phyloP scores from a whole-genome alignment of 2,113 vertebrate genomes.

The Orientallactaga bullata region DNA sequence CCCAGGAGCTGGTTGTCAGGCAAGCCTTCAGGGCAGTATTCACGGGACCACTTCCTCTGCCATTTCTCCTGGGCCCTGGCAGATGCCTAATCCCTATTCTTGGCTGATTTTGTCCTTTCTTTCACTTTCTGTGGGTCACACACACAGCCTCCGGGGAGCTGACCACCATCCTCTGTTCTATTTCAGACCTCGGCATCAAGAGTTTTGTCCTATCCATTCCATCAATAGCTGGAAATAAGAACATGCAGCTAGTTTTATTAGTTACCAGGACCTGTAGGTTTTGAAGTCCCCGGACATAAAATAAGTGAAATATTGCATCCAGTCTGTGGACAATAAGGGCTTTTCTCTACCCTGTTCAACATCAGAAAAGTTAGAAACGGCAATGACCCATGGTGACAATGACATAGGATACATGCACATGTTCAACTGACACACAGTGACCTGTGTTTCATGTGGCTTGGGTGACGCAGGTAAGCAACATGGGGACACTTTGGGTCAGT shows the following conservation, averaged over 20 bases:
- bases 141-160: background rate
- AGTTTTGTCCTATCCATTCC: background rate
- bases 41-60: no score
- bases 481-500: background rate
- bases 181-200: background rate
- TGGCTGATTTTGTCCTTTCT: background rate
- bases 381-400: background rate
- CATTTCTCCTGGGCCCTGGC: no score
- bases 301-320: background rate
- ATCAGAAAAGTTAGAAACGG: slow-evolving; percentile 22
- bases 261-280: background rate
- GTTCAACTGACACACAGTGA: background rate
- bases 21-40: no score
- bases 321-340: background rate
- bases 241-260: background rate
- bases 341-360: background rate
- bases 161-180: background rate
- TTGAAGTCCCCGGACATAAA: background rate
- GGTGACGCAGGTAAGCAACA: background rate
- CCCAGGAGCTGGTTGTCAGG: no score
- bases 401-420: background rate
- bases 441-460: slow-evolving; percentile 5
- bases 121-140: background rate
- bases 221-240: background rate
- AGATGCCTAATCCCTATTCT: no score